Conservation (phyloP, 2,113 vertebrate genomes). For the Cervus canadensis region DNA sequence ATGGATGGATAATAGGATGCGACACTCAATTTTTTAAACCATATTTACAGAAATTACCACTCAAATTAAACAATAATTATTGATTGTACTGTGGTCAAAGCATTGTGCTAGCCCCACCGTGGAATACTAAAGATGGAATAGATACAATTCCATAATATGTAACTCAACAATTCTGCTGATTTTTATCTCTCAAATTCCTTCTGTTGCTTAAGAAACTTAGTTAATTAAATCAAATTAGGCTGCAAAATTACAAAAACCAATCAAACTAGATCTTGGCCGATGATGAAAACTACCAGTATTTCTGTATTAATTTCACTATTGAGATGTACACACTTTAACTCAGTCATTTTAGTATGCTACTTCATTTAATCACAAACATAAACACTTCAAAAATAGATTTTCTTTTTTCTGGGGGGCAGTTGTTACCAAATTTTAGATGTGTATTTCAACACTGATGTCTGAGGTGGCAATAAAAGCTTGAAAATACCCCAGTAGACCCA, state of each 20-base stretch:
- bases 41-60: not conserved
- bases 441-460: not conserved
- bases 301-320: not conserved
- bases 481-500: not conserved
- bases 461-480: not conserved
- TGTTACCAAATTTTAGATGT: not conserved
- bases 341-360: not conserved
- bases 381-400: not conserved
- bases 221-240: not conserved
- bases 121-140: not conserved
- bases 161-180: not conserved
- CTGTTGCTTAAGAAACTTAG: not conserved
- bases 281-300: not conserved
- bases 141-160: not conserved
- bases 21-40: not conserved
- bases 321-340: not conserved
- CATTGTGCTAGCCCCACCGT: not conserved
- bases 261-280: not conserved
- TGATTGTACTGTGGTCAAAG: not conserved
- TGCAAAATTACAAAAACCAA: not conserved
- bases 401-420: not conserved
- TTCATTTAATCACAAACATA: constrained; percentile 15
- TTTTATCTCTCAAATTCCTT: not conserved
- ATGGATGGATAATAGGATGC: not conserved
- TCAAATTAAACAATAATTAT: constrained; percentile 7